Evolutionary conservation across 2,888 invertebrate genomes (phyloP), one percentile per base, ranked within the genome.

Genomic region (Caenorhabditis doughertyi): DNA sequence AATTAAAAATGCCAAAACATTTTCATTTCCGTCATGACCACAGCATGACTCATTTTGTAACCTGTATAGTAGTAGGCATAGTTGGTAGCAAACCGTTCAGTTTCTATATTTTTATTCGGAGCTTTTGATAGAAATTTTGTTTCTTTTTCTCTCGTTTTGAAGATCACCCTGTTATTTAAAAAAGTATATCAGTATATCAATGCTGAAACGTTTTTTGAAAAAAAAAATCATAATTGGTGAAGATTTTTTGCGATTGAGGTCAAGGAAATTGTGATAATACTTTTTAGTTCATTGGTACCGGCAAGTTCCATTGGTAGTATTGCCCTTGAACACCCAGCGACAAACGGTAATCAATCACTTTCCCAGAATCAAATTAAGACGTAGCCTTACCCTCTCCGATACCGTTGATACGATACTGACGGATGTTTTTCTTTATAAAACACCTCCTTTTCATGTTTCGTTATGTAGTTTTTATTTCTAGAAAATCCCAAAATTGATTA

Each of bases 331-430:
- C 68, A 58, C 53, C 62, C 42, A 25, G 47, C 77, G 77, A 60
- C 77, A 60, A 70, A 68, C 68, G 62, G 77, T 77, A 68, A 77
- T 81, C 74, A 81, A 81, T 81, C 81, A 81, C 81, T 81, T 81
- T 81, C 81, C 70, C 64, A 81, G 68, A 70, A 81, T 70, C 62
- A 74, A 81, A 81, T 81, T 71, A 81, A 74, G 81, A 81, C 81
- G 39, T 47, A 56, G 60, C 60, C 68, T 32, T 21, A n/a, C n/a
- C 51, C n/a, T 32, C 16, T 55, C 21, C 49, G 8, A 51, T 51
- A 25, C 25, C 74, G 65, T 65, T 74, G 74, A 74, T 76, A 67
- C 67, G 65, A 74, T 56, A 35, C 72, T 44, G 71, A 47, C 51
- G 42, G 13, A n/a, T 56, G 49, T 55, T 58, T 67, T 74, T 65